These are phyloP conservation scores for Macrotis lagotis DNA, from an alignment of 2,113 vertebrate species.

Conservation along the genomic window DNA sequence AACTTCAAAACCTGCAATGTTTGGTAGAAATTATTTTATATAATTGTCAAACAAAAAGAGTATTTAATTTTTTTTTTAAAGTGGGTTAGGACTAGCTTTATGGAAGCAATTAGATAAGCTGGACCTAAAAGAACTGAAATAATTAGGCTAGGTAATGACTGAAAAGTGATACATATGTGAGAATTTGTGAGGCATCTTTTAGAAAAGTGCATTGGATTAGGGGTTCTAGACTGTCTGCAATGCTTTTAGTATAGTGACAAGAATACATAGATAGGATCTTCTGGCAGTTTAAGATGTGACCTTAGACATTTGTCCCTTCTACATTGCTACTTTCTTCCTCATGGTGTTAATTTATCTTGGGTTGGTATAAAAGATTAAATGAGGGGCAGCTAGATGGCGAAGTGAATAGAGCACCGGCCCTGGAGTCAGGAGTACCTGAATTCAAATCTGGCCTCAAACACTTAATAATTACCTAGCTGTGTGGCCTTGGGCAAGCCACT, in stretches of 20 bases:
- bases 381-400: too few species aligned
- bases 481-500: neutral
- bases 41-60: too few species aligned
- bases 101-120: neutral
- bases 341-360: too few species aligned
- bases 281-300: neutral
- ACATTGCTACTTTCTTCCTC: too few species aligned
- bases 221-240: neutral
- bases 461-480: too few species aligned
- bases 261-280: neutral
- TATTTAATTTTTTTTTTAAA: too few species aligned
- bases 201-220: neutral
- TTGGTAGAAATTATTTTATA: too few species aligned
- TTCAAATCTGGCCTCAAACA: too few species aligned
- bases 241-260: neutral
- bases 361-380: too few species aligned
- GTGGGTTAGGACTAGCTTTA: neutral
- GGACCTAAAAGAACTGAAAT: neutral
- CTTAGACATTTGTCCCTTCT: neutral
- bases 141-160: slow-evolving; percentile 1
- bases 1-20: too few species aligned
- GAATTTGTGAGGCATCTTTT: neutral
- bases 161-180: neutral
- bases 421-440: too few species aligned
- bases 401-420: too few species aligned